Percentiles rank a stretch among this genome's conserved stretches.
These are phyloP conservation scores for Coilia nasus DNA, from an alignment of 2,797 vertebrate species.

Conservation along the genomic window DNA sequence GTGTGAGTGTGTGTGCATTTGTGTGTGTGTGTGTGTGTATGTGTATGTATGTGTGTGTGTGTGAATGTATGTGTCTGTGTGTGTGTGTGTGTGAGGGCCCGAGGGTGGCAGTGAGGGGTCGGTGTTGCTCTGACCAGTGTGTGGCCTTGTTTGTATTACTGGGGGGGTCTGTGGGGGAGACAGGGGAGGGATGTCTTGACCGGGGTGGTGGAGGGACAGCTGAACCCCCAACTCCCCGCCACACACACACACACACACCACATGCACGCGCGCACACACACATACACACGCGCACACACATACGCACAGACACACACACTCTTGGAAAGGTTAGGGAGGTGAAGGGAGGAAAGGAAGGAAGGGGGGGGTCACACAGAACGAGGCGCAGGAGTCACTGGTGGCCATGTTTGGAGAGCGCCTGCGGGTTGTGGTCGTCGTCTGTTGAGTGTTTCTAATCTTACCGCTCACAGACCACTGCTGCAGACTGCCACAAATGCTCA, in stretches of 20 bases:
- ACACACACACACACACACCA: no score
- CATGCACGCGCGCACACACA: no score
- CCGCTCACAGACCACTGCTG: background rate
- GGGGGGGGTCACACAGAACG: background rate
- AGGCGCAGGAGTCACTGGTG: background rate
- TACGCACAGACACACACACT: no score
- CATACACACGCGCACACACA: no score
- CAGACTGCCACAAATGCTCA: background rate
- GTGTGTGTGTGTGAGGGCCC: no score
- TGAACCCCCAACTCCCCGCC: background rate
- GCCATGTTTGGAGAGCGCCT: background rate
- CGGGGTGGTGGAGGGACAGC: background rate
- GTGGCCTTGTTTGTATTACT: conserved; percentile 10
- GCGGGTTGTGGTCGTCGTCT: background rate
- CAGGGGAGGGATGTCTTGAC: background rate
- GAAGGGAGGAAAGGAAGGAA: background rate
- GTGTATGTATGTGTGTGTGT: no score
- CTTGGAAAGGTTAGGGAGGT: background rate
- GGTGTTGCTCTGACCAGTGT: background rate
- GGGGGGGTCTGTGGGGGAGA: background rate
- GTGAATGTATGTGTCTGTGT: no score
- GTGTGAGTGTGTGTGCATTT: no score
- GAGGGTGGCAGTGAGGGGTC: background rate
- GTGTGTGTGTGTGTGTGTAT: no score
- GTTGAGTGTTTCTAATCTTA: background rate